phyloP scores from a whole-genome alignment of 2,888 invertebrate genomes.

The Eubasilissa splendida region DNA sequence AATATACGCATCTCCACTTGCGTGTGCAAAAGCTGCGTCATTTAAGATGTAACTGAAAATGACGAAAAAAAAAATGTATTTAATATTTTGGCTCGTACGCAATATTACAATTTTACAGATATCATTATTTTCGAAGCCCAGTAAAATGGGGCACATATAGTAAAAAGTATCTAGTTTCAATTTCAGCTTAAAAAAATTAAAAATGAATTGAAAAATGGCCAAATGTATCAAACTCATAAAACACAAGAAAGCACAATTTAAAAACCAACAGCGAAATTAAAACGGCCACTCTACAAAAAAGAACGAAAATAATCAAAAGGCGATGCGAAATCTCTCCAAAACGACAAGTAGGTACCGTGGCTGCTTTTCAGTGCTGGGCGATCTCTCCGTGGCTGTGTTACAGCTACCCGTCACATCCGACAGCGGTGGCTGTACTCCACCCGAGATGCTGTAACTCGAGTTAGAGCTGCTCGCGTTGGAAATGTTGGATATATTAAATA shows the following conservation, averaged over 20 bases:
- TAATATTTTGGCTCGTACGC: too few relatives aligned
- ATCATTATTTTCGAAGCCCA: too few relatives aligned
- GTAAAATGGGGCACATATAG: too few relatives aligned
- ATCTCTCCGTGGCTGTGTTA: slow-evolving; percentile 16
- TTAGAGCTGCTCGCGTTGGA: slow-evolving; percentile 65
- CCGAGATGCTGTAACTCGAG: slow-evolving; percentile 57
- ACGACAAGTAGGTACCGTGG: slow-evolving; percentile 40
- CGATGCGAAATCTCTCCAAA: slow-evolving; percentile 11
- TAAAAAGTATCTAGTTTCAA: too few relatives aligned
- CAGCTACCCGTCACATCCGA: slow-evolving; percentile 28
- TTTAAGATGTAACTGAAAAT: too few relatives aligned
- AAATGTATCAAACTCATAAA: too few relatives aligned
- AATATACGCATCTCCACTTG: too few relatives aligned
- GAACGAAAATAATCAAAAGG: slow-evolving; percentile 36
- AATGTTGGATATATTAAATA: slow-evolving; percentile 74
- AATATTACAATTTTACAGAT: too few relatives aligned
- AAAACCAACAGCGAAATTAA: not conserved
- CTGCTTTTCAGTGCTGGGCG: slow-evolving; percentile 44
- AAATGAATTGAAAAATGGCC: too few relatives aligned
- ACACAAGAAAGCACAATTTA: not conserved
- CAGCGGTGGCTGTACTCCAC: slow-evolving; percentile 42
- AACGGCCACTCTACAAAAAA: not conserved
- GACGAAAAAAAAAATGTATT: too few relatives aligned
- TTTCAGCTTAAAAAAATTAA: too few relatives aligned
- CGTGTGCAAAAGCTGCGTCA: too few relatives aligned